These are phyloP conservation scores for Sardina pilchardus DNA, from an alignment of 2,113 vertebrate species.

Conservation along the genomic window DNA sequence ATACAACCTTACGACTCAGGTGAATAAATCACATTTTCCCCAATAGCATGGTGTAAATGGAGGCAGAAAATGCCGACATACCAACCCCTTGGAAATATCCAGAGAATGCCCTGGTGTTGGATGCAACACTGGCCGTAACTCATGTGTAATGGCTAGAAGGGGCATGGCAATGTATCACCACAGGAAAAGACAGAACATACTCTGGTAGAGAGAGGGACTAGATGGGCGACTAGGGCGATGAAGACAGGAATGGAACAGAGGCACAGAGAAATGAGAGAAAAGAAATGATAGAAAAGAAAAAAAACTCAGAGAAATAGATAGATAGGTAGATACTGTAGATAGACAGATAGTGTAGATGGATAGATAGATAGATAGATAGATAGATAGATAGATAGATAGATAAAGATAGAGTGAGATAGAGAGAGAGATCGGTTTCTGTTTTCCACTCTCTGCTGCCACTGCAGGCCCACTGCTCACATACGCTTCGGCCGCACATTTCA, in stretches of 20 bases:
- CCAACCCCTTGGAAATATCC: neutral
- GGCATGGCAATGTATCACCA: neutral
- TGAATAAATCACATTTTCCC: neutral
- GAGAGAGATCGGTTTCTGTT: neutral
- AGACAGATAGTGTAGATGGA: too few relatives aligned
- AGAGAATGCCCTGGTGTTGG: constrained; percentile 6
- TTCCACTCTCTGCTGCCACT: too few relatives aligned
- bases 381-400: too few relatives aligned
- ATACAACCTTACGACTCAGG: neutral
- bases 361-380: too few relatives aligned
- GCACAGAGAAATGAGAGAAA: too few relatives aligned
- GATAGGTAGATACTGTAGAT: too few relatives aligned
- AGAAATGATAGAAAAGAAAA: too few relatives aligned
- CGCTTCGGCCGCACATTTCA: too few relatives aligned
- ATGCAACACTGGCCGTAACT: neutral
- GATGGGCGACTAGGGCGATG: neutral
- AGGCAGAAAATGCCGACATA: neutral
- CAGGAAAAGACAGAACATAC: neutral
- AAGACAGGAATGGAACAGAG: neutral
- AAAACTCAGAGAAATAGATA: too few relatives aligned
- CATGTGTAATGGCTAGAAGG: neutral
- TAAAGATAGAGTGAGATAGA: neutral
- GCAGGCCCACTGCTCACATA: too few relatives aligned
- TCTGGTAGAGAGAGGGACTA: neutral
- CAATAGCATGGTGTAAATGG: neutral